A percentile compares a stretch with the other conserved stretches of the same genome.
Conservation (phyloP, 2,888 invertebrate genomes). For the Colletes collaris region DNA sequence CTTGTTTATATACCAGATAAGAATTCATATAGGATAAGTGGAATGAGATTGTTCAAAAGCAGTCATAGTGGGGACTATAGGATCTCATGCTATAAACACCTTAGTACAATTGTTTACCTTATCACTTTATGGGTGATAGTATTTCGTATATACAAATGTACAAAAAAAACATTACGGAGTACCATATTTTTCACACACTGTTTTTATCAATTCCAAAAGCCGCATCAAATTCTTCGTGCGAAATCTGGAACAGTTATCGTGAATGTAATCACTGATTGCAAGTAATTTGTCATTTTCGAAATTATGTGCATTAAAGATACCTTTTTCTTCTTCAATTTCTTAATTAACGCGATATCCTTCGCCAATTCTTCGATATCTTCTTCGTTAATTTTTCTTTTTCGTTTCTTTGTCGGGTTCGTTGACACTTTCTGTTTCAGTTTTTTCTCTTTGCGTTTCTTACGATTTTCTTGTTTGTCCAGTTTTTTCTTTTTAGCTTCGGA, state of each 20-base stretch:
- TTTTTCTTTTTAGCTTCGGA: conserved; percentile 90
- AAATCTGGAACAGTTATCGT: conserved; percentile 79
- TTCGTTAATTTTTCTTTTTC: conserved; percentile 86
- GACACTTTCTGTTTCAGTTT: conserved; percentile 83
- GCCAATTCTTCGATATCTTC: conserved; percentile 91
- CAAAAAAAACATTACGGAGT: conserved; percentile 1
- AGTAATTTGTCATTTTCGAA: background rate
- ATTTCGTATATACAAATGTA: conserved; percentile 10
- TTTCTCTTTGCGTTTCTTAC: conserved; percentile 86
- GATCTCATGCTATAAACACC: background rate
- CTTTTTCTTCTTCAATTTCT: conserved; percentile 94
- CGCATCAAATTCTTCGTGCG: conserved; percentile 83
- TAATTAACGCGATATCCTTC: conserved; percentile 92
- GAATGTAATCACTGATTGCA: background rate
- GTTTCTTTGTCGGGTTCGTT: conserved; percentile 79
- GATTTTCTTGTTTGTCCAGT: conserved; percentile 86
- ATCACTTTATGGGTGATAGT: conserved; percentile 4
- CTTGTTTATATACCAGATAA: background rate
- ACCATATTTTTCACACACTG: background rate
- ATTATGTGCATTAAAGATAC: conserved; percentile 73
- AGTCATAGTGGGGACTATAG: background rate
- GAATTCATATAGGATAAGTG: background rate
- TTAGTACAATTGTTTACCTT: conserved; percentile 21
- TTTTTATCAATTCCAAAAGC: conserved; percentile 78
- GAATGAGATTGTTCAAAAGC: background rate